phyloP scores from a whole-genome alignment of 2,797 vertebrate species.

The Buceros bicornis region DNA sequence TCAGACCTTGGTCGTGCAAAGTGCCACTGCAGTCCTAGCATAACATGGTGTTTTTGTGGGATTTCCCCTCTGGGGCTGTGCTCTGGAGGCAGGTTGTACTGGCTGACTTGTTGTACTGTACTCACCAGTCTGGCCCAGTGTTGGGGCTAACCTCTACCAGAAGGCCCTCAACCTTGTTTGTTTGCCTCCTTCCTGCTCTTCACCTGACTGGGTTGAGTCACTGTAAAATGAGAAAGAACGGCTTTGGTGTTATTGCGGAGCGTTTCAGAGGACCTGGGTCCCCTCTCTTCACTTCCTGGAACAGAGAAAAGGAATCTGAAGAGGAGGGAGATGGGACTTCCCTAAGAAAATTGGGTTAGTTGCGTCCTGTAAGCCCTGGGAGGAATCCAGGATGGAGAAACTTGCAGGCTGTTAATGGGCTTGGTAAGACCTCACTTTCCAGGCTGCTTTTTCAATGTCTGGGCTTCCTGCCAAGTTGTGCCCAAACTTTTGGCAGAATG shows the following conservation, averaged over 20 bases:
- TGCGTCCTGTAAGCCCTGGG: not conserved
- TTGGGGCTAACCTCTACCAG: not conserved
- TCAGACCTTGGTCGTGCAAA: not conserved
- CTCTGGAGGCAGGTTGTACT: not conserved
- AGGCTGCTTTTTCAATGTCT: slow-evolving; percentile 40
- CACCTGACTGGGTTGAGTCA: not conserved
- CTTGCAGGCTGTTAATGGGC: slow-evolving; percentile 22
- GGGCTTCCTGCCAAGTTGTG: slow-evolving; percentile 49
- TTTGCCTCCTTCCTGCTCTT: not conserved
- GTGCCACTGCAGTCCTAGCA: accelerated
- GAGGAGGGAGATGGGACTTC: not conserved
- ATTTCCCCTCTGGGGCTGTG: not conserved
- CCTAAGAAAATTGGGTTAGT: slow-evolving; percentile 14
- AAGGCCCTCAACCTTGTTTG: not conserved
- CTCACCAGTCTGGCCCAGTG: not conserved
- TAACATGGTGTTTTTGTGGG: not conserved
- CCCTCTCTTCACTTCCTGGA: not conserved
- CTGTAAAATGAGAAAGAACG: not conserved
- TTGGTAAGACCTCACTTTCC: slow-evolving; percentile 51
- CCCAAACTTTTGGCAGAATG: slow-evolving; percentile 42
- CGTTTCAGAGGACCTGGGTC: not conserved
- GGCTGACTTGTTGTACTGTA: not conserved
- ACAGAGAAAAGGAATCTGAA: not conserved
- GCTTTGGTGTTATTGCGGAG: not conserved
- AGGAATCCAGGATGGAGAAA: slow-evolving; percentile 16